Base-by-base conservation (phyloP, 1,140 invertebrate species). In the Drosophila pruinosa region DNA sequence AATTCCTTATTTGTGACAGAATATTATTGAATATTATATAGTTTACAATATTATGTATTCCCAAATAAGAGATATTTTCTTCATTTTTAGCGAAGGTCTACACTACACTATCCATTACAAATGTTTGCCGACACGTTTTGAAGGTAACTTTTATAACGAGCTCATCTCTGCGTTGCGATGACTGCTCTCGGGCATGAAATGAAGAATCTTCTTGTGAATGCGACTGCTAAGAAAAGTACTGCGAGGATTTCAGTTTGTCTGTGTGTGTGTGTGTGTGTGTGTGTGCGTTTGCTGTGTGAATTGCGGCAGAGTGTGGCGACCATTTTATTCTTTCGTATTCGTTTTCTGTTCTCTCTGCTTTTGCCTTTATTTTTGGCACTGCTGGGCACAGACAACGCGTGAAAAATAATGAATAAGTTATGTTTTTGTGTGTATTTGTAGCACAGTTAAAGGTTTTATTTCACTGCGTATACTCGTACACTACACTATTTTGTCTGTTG, bases 361-460 rank as follows among this genome's bases (percentile, higher is more conserved):
- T 45, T 53, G 54, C 41, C 7, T 39, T 12, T 58, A 58, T 58
- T 58, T 58, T 58, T 58, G 56, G 41, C 54, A 58, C 54, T 58
- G 57, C 43, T 36, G 24, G 26, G 34, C 52, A 58, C 48, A 63
- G 71, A 83, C 50, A 69, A 28, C 56, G 73, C 72, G 77, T 75
- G 83, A 72, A 77, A 75, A 41, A 57, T 78, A 78, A 86, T 89
- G 75, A 86, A 89, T 83, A 88, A 82, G 48, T 78, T 62, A 89
- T 68, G 61, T 62, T 63, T 47, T 54, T 52, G 63, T 12, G 72
- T 54, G 61, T 68, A 59, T 73, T 59, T 53, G 59, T 62, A 53
- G 74, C 50, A 56, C 31, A 57, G 71, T 72, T 83, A 57, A 75
- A 83, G 63, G 76, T 75, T 76, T 82, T 56, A 71, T 61, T 56